phyloP scores from a whole-genome alignment of 1,140 invertebrate species.

The Camponotus pennsylvanicus region DNA sequence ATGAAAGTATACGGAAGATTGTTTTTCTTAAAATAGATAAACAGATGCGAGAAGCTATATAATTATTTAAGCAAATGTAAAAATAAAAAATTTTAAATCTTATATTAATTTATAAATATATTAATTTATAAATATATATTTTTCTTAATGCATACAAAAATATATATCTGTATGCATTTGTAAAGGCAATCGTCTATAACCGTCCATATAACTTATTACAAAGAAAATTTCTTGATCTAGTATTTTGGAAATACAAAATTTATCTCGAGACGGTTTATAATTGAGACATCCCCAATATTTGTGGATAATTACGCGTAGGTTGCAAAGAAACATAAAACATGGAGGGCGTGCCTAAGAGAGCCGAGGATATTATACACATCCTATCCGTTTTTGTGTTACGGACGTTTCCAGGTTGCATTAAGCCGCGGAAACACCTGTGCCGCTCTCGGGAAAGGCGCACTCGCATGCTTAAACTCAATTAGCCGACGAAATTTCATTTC shows the following conservation, averaged over 20 bases:
- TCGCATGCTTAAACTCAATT: conserved; percentile 76
- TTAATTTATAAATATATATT: conserved; percentile 7
- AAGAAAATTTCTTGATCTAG: background rate
- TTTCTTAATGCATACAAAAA: background rate
- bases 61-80: conserved; percentile 7
- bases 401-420: conserved; percentile 64
- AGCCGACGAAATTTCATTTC: conserved; percentile 77
- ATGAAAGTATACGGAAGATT: background rate
- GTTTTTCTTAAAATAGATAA: background rate
- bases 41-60: background rate
- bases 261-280: background rate
- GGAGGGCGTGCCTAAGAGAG: conserved; percentile 37
- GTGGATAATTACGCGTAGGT: conserved; percentile 40
- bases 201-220: background rate
- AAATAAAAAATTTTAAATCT: background rate
- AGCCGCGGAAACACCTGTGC: conserved; percentile 68
- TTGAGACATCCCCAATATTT: conserved; percentile 9
- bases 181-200: background rate
- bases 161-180: background rate
- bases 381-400: conserved; percentile 55
- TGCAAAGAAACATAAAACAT: conserved; percentile 24
- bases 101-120: background rate
- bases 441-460: conserved; percentile 49
- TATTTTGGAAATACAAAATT: background rate
- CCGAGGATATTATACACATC: conserved; percentile 49